phyloP scores from a whole-genome alignment of 2,888 invertebrate genomes.

The Meliscaeva auricollis region DNA sequence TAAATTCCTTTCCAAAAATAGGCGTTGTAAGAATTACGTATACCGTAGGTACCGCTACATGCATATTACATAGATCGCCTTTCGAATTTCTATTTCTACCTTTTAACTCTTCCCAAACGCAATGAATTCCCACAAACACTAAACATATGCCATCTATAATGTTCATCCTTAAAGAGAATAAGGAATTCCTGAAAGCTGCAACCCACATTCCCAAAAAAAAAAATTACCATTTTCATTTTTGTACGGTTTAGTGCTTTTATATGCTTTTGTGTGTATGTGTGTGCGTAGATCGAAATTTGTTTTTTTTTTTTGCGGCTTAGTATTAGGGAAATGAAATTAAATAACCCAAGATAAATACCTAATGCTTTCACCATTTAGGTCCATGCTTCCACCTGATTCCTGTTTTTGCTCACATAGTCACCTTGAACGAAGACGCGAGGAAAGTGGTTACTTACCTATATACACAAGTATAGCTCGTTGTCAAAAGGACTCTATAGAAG shows the following conservation, averaged over 20 bases:
- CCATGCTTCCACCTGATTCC: conserved; percentile 70
- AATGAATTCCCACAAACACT: conserved; percentile 17
- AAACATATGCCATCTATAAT: conserved; percentile 25
- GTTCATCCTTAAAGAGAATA: conserved; percentile 28
- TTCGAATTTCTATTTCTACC: background rate
- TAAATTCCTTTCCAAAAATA: conserved; percentile 8
- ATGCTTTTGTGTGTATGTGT: conserved; percentile 1
- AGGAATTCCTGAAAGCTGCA: conserved; percentile 34
- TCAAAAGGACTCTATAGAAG: conserved; percentile 28
- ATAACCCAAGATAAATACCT: conserved; percentile 73
- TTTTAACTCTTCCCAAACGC: conserved; percentile 7
- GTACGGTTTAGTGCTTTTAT: background rate
- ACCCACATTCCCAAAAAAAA: conserved; percentile 6
- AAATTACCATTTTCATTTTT: conserved; percentile 35
- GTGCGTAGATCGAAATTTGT: conserved; percentile 47
- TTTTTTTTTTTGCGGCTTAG: conserved; percentile 41
- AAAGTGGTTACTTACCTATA: conserved; percentile 5
- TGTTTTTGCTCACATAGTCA: conserved; percentile 48
- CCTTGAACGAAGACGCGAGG: conserved; percentile 29
- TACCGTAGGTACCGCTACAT: background rate
- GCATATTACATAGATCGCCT: background rate
- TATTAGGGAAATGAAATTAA: conserved; percentile 73
- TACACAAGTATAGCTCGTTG: conserved; percentile 12
- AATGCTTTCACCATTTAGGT: conserved; percentile 69
- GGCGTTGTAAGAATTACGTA: background rate